Conservation (phyloP, 2,113 vertebrate genomes). For the Myrmecobius fasciatus region DNA sequence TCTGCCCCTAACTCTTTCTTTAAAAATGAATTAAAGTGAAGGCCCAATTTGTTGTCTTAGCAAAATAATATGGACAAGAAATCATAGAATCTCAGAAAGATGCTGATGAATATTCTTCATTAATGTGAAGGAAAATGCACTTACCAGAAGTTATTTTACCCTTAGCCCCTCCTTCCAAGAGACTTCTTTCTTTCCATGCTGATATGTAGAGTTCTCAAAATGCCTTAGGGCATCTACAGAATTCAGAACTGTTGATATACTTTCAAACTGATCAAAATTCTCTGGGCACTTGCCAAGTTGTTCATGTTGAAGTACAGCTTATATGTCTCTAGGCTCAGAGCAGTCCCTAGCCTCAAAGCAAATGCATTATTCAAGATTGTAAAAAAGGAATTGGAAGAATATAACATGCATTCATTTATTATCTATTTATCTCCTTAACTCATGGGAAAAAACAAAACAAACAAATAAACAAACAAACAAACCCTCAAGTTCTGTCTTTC, state of each 20-base stretch:
- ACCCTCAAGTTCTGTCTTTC: not conserved
- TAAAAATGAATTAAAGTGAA: too few relatives aligned
- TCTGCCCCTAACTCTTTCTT: too few relatives aligned
- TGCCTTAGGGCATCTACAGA: not conserved
- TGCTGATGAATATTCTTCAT: too few relatives aligned
- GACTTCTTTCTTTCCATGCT: too few relatives aligned
- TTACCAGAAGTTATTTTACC: too few relatives aligned
- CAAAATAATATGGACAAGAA: too few relatives aligned
- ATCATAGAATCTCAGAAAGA: too few relatives aligned
- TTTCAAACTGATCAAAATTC: conserved; percentile 11
- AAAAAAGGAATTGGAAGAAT: conserved; percentile 9
- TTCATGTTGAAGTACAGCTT: not conserved
- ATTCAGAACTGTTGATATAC: not conserved
- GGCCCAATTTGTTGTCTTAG: too few relatives aligned
- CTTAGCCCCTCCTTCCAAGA: too few relatives aligned
- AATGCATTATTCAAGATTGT: not conserved
- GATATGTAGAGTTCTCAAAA: too few relatives aligned
- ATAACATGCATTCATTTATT: conserved; percentile 15
- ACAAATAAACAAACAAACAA: too few relatives aligned
- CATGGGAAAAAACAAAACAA: not conserved
- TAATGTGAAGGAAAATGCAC: too few relatives aligned
- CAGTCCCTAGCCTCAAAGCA: not conserved
- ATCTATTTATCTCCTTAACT: not conserved
- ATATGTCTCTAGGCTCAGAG: conserved; percentile 27
- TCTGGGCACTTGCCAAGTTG: not conserved